Base-by-base conservation (phyloP, 1,140 invertebrate species). In the Cyphomyrmex costatus region DNA sequence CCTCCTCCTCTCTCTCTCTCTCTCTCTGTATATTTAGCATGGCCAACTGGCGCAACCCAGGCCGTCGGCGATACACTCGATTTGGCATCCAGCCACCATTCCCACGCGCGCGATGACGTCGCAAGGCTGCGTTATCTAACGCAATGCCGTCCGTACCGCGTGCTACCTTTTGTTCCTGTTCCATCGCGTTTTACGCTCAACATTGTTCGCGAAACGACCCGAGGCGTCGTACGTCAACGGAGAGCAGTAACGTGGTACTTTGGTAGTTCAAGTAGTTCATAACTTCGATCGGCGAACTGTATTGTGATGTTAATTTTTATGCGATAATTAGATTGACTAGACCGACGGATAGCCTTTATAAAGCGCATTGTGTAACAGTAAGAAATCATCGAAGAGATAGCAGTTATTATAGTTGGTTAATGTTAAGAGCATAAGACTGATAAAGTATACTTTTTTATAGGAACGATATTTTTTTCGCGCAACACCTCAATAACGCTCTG, bases 21-120 rank as follows among this genome's bases (percentile, higher is more conserved):
- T 21, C 56, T n/a, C 24, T 24, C 14, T 30, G 49, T 90, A 90
- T 90, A 90, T 90, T 90, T 90, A 90, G 86, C 78, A 68, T 51
- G 71, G 42, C 73, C 73, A 78, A 89, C 86, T 87, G 80, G 68
- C 77, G 58, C 88, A 85, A 84, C 63, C 86, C 82, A 89, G 86
- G 70, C 76, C 86, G 74, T 89, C 80, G 88, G 77, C 89, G 74
- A 87, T 87, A 86, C 71, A 90, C 89, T 83, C 73, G 78, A 79
- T 86, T 89, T 90, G 89, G 89, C 89, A 90, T 82, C 68, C 42
- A 60, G 89, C 89, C 89, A 90, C 83, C 79, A 51, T 90, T 90
- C 86, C 78, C 89, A 87, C 77, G 86, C 82, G 86, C 82, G 71
- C 49, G 77, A 85, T 86, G 86, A 83, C 88, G 74, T 86, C 85